Evolutionary conservation across 1,140 invertebrate genomes (phyloP).

Genomic region (Hestina assimilis): DNA sequence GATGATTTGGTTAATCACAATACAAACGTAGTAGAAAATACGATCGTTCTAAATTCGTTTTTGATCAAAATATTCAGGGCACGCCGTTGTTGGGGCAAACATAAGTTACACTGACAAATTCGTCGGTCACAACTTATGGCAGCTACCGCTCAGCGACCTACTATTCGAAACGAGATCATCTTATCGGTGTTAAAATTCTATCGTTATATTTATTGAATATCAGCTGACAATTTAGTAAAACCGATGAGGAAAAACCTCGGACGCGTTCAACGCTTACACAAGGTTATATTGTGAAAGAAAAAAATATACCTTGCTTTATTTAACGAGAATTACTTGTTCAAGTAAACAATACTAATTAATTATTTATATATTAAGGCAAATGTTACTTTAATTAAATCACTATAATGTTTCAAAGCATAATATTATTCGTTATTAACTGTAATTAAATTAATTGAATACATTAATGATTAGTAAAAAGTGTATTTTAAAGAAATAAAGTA

Average conservation of each 20-base stretch:
- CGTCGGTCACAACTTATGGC: conserved; percentile 41
- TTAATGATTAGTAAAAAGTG: too few species aligned
- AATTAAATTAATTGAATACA: too few species aligned
- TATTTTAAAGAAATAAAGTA: too few species aligned
- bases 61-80: conserved; percentile 39
- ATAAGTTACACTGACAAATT: conserved; percentile 41
- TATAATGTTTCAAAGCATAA: too few species aligned
- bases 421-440: too few species aligned
- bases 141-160: conserved; percentile 56
- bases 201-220: conserved; percentile 5
- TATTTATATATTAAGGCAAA: background rate
- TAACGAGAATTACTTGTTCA: background rate
- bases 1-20: conserved; percentile 2
- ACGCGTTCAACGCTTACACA: background rate
- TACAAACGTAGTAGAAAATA: background rate
- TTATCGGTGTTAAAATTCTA: conserved; percentile 15
- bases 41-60: conserved; percentile 16
- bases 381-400: too few species aligned
- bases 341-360: conserved; percentile 1
- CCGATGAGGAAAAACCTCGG: background rate
- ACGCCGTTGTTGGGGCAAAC: conserved; percentile 26
- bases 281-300: background rate
- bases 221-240: conserved; percentile 2
- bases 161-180: conserved; percentile 39
- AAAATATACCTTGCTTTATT: background rate